Evolutionary conservation across 2,113 vertebrate genomes (phyloP), one percentile per base, ranked within the genome.

Genomic region (Suricata suricatta): DNA sequence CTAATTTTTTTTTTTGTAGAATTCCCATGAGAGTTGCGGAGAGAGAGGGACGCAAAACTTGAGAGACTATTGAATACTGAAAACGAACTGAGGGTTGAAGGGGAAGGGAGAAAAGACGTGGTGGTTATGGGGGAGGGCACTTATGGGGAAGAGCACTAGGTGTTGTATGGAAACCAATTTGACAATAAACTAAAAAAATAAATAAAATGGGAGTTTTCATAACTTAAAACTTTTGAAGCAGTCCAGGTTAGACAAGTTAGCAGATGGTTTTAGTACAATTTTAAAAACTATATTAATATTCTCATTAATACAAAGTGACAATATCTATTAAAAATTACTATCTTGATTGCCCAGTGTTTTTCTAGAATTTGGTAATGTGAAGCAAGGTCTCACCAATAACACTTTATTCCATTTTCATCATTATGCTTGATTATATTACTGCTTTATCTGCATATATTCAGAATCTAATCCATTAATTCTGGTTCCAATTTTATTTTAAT

Each of bases 401-500:
- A 84, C 52, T 83, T 8, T 44, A 57, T 90, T 88, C 52, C 88
- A 88, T 97, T 94, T 96, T 90, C 71, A 96, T 95, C 84, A 85
- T 93, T 95, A 87, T 25, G 71, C 31, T 79, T 96, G 83, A 95
- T 97, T 96, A 69, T 85, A 74, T 96, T 77, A 66, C 74, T 87
- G 41, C 54, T 85, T 90, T 96, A 96, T 93, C 87, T 97, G 90
- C 88, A 95, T 92, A 77, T 31, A 54, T 72, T 91, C 25, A 91
- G 76, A 95, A 92, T 83, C 41, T 82, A 95, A 90, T 88, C 52
- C 66, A 96, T 93, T 98, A 93, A 92, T 89, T 93, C 33, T 92
- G 68, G 92, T 83, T 89, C 60, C 85, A 90, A 94, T 95, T 96
- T 96, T 92, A 88, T 93, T 97, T 96, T 95, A 97, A 96, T 97